These are phyloP conservation scores for Myotis yumanensis DNA, from an alignment of 2,113 vertebrate genomes.

Conservation along the genomic window DNA sequence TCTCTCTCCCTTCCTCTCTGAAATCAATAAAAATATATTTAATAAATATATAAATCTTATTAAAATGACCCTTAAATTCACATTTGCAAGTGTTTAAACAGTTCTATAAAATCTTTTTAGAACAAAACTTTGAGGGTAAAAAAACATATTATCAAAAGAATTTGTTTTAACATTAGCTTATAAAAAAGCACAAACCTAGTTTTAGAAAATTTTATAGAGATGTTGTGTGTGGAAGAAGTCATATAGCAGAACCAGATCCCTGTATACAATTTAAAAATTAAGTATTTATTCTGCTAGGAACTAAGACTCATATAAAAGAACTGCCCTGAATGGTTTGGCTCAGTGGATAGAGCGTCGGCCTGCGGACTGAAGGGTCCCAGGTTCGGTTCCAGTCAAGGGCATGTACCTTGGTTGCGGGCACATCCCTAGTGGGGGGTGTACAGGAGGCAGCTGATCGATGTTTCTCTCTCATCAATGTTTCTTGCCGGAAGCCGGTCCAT, in stretches of 20 bases:
- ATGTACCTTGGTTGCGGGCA: too few relatives aligned
- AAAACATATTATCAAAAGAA: neutral
- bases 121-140: constrained; percentile 50
- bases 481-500: too few relatives aligned
- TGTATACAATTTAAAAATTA: constrained; percentile 34
- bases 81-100: constrained; percentile 35
- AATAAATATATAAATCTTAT: constrained; percentile 23
- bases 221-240: neutral
- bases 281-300: neutral
- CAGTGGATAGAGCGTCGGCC: too few relatives aligned
- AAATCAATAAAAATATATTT: neutral
- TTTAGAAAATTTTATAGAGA: constrained; percentile 32
- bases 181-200: neutral
- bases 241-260: neutral
- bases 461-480: too few relatives aligned
- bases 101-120: constrained; percentile 48
- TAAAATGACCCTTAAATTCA: constrained; percentile 44
- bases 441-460: too few relatives aligned
- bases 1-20: neutral
- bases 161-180: constrained; percentile 2
- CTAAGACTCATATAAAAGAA: neutral
- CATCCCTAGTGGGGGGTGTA: too few relatives aligned
- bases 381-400: too few relatives aligned
- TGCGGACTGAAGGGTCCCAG: too few relatives aligned
- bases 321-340: neutral